Evolutionary conservation across 64 coral and sea anemone species (phyloP).

Genomic region (Orbicella faveolata): DNA sequence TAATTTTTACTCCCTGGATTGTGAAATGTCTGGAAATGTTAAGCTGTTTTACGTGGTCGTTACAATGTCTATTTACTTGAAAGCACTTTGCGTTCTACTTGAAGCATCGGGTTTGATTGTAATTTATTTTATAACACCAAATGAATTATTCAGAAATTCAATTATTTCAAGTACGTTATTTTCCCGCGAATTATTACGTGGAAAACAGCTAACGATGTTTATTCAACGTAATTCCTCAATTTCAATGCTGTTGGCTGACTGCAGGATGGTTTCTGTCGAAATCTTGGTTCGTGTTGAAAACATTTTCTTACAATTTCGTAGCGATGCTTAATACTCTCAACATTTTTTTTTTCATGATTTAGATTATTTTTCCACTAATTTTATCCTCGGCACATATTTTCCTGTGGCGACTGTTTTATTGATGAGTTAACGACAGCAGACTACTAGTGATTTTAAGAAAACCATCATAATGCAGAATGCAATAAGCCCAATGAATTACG

Average conservation of each 20-base stretch:
- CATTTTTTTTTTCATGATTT: background rate
- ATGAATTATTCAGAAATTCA: slow-evolving; percentile 10
- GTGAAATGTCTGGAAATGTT: background rate
- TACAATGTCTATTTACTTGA: background rate
- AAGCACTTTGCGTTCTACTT: background rate
- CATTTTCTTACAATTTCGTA: background rate
- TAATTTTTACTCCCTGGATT: background rate
- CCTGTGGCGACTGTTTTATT: background rate
- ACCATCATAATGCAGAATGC: background rate
- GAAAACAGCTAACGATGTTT: background rate
- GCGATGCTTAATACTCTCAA: background rate
- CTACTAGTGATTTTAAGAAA: background rate
- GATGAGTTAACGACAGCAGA: background rate
- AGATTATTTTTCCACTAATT: background rate
- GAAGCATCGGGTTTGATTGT: background rate
- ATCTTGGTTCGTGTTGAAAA: background rate
- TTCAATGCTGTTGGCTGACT: background rate
- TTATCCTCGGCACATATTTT: background rate
- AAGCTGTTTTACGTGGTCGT: background rate
- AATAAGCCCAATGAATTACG: background rate
- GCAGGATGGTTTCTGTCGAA: background rate
- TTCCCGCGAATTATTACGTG: background rate
- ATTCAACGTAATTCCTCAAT: background rate
- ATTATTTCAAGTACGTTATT: background rate
- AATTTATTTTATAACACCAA: background rate